Base-by-base conservation (phyloP, 2,113 vertebrate species). In the Haliaeetus leucogaster region DNA sequence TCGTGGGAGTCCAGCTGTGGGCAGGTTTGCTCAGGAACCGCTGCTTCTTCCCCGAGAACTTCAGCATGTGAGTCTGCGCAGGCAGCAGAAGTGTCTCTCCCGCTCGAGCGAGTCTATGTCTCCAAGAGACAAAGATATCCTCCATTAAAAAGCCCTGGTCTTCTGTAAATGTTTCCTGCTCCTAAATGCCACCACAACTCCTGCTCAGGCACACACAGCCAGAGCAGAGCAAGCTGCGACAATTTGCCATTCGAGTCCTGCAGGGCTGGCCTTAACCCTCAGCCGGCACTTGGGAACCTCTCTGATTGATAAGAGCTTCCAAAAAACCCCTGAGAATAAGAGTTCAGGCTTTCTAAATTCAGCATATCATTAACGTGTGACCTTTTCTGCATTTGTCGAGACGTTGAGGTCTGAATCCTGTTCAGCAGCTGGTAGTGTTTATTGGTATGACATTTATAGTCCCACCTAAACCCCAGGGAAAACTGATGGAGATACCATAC, bases 21-120 rank as follows among this genome's bases (percentile, higher is more conserved):
- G 98, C 99, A 34, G 99, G 99, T 76, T 97, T 99, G 85, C 98
- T 99, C 73, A 98, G 99, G 23, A 99, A 99, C 97, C 98, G 99
- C 94, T 99, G 99, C 97, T 99, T 99, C 96, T 97, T 99, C 70
- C 97, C 99, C 0, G 99, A 99, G 97, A 99, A 99, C 98, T 99
- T 99, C 98, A 99, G 99, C 95, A 98, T 99, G 99, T 99, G 98
- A 99, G 99, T 99, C 72, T 70, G 25, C 5, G 4, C 5, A 36
- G 86, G 83, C 83, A 86, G 63, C 55, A 52, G 40, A 22, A 32
- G n/a, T 11, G 45, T 55, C 32, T 62, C 23, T 58, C 58, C 53
- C 25, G 26, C 70, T 6, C 0, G 36, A 45, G 71, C 23, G 2
- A 56, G 50, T 40, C 73, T 73, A 1, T 72, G 48, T 36, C 48